Evolutionary conservation across 2,113 vertebrate genomes (phyloP).

Genomic region (Actinemys pallida): DNA sequence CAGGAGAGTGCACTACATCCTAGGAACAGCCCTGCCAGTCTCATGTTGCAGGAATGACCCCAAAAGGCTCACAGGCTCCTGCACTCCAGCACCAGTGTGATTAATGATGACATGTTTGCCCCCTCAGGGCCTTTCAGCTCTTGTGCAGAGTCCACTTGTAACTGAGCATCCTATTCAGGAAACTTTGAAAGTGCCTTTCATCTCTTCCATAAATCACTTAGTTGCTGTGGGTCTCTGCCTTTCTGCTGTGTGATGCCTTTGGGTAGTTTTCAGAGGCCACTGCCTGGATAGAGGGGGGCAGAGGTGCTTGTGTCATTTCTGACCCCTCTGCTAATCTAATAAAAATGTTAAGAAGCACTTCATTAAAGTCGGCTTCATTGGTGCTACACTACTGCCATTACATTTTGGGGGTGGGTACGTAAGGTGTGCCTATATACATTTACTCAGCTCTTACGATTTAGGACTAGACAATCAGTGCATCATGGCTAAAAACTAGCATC

Average conservation of each 20-base stretch:
- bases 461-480: not conserved
- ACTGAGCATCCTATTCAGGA: not conserved
- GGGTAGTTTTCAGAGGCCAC: not conserved
- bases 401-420: not conserved
- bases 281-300: not conserved
- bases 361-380: not conserved
- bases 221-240: not conserved
- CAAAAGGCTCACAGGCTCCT: not conserved
- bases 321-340: not conserved
- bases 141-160: no score
- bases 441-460: not conserved
- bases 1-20: not conserved
- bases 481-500: not conserved
- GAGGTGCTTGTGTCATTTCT: not conserved
- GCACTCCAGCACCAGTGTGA: accelerated
- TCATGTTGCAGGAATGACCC: not conserved
- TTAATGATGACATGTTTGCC: not conserved
- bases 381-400: not conserved
- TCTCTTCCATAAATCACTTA: not conserved
- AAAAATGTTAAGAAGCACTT: not conserved
- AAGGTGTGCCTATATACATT: not conserved
- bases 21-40: no score
- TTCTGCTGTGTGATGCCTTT: not conserved
- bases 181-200: not conserved
- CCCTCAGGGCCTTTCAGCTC: not conserved